phyloP scores from a whole-genome alignment of 2,113 vertebrate genomes.

The Sturnira hondurensis region DNA sequence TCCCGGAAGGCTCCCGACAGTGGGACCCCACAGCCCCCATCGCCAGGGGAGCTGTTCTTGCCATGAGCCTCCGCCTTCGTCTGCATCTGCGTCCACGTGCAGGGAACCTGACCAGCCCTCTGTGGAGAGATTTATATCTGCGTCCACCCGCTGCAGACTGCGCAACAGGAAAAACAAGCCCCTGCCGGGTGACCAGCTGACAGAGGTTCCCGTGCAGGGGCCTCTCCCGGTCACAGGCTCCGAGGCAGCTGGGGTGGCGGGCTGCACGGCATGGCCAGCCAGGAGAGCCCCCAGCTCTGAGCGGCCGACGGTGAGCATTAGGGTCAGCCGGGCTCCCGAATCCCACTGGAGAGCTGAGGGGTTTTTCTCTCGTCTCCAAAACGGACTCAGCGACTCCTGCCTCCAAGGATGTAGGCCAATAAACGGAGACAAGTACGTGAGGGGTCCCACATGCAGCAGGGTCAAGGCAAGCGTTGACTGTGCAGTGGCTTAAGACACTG shows the following conservation, averaged over 20 bases:
- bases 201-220: neutral
- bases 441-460: neutral
- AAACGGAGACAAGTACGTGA: neutral
- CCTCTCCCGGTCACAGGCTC: rapidly evolving
- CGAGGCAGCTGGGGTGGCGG: neutral
- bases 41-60: neutral
- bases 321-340: neutral
- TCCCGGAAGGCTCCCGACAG: too few relatives aligned
- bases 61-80: neutral
- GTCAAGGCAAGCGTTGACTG: neutral
- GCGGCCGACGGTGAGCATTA: neutral
- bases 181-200: neutral
- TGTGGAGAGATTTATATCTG: neutral
- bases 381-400: neutral
- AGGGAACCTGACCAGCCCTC: neutral
- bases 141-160: neutral
- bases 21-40: neutral
- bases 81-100: neutral
- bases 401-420: neutral
- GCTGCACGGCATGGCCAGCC: neutral
- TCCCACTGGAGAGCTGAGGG: neutral
- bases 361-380: neutral
- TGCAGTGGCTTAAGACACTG: neutral
- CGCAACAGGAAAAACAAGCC: neutral
- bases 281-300: neutral